Percentiles rank a stretch among this genome's conserved stretches.
These are phyloP conservation scores for Sesamia nonagrioides DNA, from an alignment of 1,140 invertebrate species.

Conservation along the genomic window DNA sequence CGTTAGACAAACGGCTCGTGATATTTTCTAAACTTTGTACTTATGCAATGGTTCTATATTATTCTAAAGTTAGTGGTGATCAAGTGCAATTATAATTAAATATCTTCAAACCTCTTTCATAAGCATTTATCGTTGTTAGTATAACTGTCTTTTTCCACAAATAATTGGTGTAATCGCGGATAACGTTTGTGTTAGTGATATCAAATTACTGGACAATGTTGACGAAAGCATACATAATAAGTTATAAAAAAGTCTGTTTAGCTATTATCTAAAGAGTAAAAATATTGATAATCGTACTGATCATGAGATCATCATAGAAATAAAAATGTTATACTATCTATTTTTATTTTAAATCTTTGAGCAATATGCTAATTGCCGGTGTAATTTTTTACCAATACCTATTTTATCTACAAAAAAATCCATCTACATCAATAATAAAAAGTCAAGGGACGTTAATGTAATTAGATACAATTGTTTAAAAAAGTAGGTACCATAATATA, in stretches of 20 bases:
- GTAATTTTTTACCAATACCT: no score
- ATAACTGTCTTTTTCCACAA: neutral
- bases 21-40: constrained; percentile 14
- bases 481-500: neutral
- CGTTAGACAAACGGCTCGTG: constrained; percentile 8
- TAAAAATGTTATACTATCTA: no score
- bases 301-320: no score
- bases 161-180: neutral
- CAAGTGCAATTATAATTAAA: constrained; percentile 13
- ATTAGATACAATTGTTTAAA: no score
- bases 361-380: no score
- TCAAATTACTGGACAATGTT: neutral
- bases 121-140: neutral
- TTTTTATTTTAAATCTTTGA: no score
- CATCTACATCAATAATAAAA: no score
- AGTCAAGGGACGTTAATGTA: no score
- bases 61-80: neutral
- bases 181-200: neutral
- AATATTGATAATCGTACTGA: no score
- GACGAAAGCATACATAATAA: neutral
- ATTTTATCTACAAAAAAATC: no score
- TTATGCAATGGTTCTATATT: constrained; percentile 6
- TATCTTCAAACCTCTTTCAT: neutral
- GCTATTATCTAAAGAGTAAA: no score
- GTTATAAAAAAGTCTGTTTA: no score